Conservation (phyloP, 2,888 invertebrate genomes). For the Amblyjoppa fuscipennis region DNA sequence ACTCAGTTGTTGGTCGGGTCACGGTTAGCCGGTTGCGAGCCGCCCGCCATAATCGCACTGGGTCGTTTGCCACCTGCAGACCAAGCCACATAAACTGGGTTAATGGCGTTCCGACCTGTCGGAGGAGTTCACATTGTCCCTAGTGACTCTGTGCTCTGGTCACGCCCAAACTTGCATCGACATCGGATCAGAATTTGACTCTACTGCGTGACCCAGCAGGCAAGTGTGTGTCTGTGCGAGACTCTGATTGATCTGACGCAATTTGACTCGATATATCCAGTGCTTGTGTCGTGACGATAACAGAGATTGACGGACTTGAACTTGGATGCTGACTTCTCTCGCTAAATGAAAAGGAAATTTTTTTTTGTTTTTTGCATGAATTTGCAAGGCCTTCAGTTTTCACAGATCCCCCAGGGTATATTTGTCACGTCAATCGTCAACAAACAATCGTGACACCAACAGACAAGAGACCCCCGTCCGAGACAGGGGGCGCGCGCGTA, state of each 20-base stretch:
- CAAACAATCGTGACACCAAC: slow-evolving; percentile 17
- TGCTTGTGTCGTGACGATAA: slow-evolving; percentile 82
- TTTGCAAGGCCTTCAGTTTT: slow-evolving; percentile 17
- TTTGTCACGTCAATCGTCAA: slow-evolving; percentile 18
- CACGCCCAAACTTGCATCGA: slow-evolving; percentile 82
- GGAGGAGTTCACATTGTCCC: slow-evolving; percentile 81
- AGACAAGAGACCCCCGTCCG: slow-evolving; percentile 10
- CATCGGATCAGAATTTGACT: slow-evolving; percentile 80
- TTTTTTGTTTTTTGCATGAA: slow-evolving; percentile 18
- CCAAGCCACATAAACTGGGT: slow-evolving; percentile 85
- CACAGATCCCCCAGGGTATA: slow-evolving; percentile 13
- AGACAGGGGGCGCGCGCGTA: background rate
- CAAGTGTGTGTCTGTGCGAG: slow-evolving; percentile 83
- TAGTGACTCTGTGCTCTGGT: slow-evolving; percentile 84
- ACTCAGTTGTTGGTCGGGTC: slow-evolving; percentile 83
- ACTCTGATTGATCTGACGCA: slow-evolving; percentile 81
- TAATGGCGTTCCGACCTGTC: slow-evolving; percentile 84
- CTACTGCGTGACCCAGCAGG: slow-evolving; percentile 85
- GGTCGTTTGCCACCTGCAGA: slow-evolving; percentile 85
- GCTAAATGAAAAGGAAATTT: slow-evolving; percentile 61
- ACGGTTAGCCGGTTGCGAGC: slow-evolving; percentile 84
- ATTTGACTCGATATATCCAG: slow-evolving; percentile 83
- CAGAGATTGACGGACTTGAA: slow-evolving; percentile 79
- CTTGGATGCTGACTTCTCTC: slow-evolving; percentile 80
- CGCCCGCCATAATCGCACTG: slow-evolving; percentile 84